Evolutionary conservation across 2,888 invertebrate species (phyloP).

Genomic region (Drosophila kuntzei): DNA sequence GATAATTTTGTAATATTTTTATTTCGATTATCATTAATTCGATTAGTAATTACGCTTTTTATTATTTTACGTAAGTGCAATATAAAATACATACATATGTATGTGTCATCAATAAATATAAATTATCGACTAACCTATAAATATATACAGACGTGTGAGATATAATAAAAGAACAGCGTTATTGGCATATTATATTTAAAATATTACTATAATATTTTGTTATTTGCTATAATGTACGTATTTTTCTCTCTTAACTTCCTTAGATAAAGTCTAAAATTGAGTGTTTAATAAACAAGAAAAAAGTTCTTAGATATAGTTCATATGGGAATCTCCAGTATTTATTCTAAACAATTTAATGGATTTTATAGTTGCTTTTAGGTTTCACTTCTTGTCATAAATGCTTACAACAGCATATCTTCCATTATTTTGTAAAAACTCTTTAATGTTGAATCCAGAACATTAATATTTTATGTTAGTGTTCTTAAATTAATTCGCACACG

Average conservation of each 20-base stretch:
- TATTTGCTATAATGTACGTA: not conserved
- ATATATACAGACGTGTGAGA: conserved; percentile 3
- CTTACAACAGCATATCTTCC: not conserved
- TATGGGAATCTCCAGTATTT: not conserved
- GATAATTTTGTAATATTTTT: not conserved
- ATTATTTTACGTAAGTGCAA: conserved; percentile 4
- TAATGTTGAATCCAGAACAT: no score
- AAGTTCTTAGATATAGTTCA: no score
- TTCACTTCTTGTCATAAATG: not conserved
- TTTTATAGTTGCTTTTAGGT: not conserved
- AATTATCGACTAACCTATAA: conserved; percentile 2
- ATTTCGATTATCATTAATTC: not conserved
- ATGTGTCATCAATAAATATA: conserved; percentile 1
- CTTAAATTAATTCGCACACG: not conserved
- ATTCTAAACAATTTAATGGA: not conserved
- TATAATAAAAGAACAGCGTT: not conserved
- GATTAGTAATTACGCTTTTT: conserved; percentile 11
- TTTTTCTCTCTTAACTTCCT: no score
- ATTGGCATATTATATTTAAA: no score
- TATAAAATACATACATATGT: conserved; percentile 10
- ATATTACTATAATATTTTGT: not conserved
- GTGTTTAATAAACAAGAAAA: not conserved
- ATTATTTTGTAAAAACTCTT: no score
- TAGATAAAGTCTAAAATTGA: not conserved
- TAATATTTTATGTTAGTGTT: not conserved